Base-by-base conservation (phyloP, 2,888 invertebrate genomes). In the Ceratothoa steindachneri region DNA sequence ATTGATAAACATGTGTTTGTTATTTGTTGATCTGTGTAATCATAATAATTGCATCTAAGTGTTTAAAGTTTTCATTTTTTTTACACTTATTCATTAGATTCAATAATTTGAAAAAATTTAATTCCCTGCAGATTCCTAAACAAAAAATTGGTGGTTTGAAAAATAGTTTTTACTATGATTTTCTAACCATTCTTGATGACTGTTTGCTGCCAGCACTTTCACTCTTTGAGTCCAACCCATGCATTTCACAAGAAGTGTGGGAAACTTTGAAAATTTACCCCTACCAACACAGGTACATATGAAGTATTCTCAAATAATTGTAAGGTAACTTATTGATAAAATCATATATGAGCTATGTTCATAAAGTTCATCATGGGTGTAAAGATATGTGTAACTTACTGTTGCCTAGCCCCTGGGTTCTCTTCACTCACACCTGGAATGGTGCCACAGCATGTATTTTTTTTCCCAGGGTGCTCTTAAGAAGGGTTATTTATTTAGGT, bases 221-320 rank as follows among this genome's bases (percentile, higher is more conserved):
- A 0, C 90, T 95, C 81, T 89, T 97, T 87, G 94, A 95, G 81
- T 92, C 93, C 81, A 98, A 98, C 85, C 97, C 96, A 83, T 94
- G 95, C 81, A 90, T 98, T 84, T 93, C 97, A 2, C 97, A 99
- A 84, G 97, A 98, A 85, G 89, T 99, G 77, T 99, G 98, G 92
- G 90, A 90, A 66, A 88, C 98, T 67, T 85, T 96, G 22, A 92
- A 92, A 83, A 86, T 90, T 67, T 94, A 91, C 85, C 93, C 95
- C 0, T 95, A 95, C 84, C 92, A 94, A 53, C 75, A 74, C 71
- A 74, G 80, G 80, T 80, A 30, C 3, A 30, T n/a, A n/a, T n/a
- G n/a, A n/a, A n/a, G n/a, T n/a, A n/a, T n/a, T n/a, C n/a, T n/a
- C 51, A n/a, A n/a, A n/a, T n/a, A n/a, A n/a, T n/a, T n/a, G n/a